phyloP scores from a whole-genome alignment of 2,888 invertebrate genomes.

The Mesorhabditis sp. region DNA sequence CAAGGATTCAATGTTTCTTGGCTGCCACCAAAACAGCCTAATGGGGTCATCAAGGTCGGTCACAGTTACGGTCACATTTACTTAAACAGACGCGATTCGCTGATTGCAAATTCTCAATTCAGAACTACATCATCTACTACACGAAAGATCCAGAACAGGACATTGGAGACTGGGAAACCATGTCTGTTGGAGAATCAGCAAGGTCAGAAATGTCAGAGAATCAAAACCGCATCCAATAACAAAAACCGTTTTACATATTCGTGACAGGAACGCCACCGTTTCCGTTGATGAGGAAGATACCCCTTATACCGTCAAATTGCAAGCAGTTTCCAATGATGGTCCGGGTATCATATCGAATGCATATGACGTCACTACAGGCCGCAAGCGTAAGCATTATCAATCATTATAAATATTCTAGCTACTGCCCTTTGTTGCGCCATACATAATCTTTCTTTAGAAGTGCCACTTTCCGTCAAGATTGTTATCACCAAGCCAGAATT shows the following conservation, averaged over 20 bases:
- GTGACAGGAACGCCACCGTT: conserved; percentile 27
- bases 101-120: conserved; percentile 8
- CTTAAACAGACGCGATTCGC: background rate
- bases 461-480: conserved; percentile 48
- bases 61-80: background rate
- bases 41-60: conserved; percentile 43
- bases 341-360: conserved; percentile 56
- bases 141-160: conserved; percentile 51
- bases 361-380: conserved; percentile 53
- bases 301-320: conserved; percentile 48
- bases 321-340: conserved; percentile 48
- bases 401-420: background rate
- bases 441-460: conserved; percentile 36
- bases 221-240: background rate
- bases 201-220: conserved; percentile 6
- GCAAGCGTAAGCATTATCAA: conserved; percentile 41
- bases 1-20: conserved; percentile 54
- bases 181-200: conserved; percentile 41
- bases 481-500: conserved; percentile 45
- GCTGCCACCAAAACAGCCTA: conserved; percentile 49
- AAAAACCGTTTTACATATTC: background rate
- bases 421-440: background rate
- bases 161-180: conserved; percentile 46
- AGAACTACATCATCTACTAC: conserved; percentile 54
- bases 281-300: conserved; percentile 51